These are phyloP conservation scores for Caenorhabditis sp. DNA, from an alignment of 2,888 invertebrate species.

Conservation along the genomic window DNA sequence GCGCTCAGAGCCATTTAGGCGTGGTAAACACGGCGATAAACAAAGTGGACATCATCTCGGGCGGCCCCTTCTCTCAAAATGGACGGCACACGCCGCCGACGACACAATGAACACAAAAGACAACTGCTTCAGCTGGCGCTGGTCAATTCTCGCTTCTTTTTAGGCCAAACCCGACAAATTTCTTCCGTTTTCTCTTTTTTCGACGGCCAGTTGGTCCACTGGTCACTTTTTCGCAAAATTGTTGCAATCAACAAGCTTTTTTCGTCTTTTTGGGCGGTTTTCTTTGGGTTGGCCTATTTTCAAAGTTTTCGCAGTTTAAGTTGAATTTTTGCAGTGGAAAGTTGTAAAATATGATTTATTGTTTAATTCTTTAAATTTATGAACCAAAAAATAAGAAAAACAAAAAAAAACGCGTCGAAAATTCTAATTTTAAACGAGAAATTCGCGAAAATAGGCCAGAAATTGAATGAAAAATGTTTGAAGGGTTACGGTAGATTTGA, in stretches of 20 bases:
- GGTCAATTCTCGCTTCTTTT: background rate
- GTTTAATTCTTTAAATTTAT: too few relatives aligned
- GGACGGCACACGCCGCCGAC: too few relatives aligned
- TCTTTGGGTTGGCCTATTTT: background rate
- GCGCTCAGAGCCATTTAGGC: constrained; percentile 30
- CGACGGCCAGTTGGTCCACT: background rate
- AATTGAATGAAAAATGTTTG: too few relatives aligned
- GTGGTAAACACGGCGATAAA: constrained; percentile 52
- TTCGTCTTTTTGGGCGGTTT: constrained; percentile 6
- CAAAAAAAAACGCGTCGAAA: too few relatives aligned
- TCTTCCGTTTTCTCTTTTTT: constrained; percentile 12
- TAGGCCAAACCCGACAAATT: background rate
- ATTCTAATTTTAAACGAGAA: too few relatives aligned
- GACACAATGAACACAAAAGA: constrained; percentile 52
- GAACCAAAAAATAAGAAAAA: too few relatives aligned
- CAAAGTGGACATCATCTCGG: constrained; percentile 44
- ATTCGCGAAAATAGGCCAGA: too few relatives aligned
- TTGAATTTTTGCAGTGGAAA: too few relatives aligned
- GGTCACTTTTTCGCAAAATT: background rate
- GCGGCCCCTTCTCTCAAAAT: too few relatives aligned
- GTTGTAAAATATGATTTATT: too few relatives aligned
- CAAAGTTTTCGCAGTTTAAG: too few relatives aligned
- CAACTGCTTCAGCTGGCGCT: constrained; percentile 3
- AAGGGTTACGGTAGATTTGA: too few relatives aligned
- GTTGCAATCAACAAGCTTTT: constrained; percentile 1